Evolutionary conservation across 2,888 invertebrate genomes (phyloP), one percentile per base, ranked within the genome.

Genomic region (Cacoxenus indagator): DNA sequence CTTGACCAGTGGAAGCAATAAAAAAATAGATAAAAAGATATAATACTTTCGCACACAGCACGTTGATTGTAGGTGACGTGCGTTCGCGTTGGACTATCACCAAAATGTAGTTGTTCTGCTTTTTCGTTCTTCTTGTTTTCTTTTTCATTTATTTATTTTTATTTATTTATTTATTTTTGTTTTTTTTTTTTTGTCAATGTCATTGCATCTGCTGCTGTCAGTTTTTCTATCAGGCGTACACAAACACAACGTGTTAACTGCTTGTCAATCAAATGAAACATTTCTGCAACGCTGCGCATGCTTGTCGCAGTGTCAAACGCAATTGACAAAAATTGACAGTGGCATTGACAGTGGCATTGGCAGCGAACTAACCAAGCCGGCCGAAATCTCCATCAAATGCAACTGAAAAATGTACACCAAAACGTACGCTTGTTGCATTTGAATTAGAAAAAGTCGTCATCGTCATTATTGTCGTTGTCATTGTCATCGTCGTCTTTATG

Each of bases 271-370:
- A 55, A 24, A n/a, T 43, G 45, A n/a, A 43, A 11, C 11, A 43
- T 43, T 43, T 43, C 45, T 43, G 45, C 14, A 11, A 43, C n/a
- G 24, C 14, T 26, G 55, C 26, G n/a, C 8, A 55, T 24, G 55
- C 55, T 55, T 55, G 55, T 55, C 24, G 55, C 26, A 26, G 26
- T 55, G 55, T 55, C 55, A 55, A 55, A 55, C 27, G 55, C 55
- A 26, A 24, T 55, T 55, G 55, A 55, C 55, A 55, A 55, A n/a
- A 55, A 55, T 55, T 55, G 55, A 55, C 55, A 55, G n/a, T n/a
- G n/a, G n/a, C n/a, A n/a, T n/a, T n/a, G n/a, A n/a, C n/a, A n/a
- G n/a, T n/a, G n/a, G n/a, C n/a, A n/a, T n/a, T n/a, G n/a, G n/a
- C 55, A 55, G n/a, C 27, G 26, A 22, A 55, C 26, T 55, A 22